phyloP scores from a whole-genome alignment of 2,113 vertebrate genomes.

The Microcebus tavaratra region DNA sequence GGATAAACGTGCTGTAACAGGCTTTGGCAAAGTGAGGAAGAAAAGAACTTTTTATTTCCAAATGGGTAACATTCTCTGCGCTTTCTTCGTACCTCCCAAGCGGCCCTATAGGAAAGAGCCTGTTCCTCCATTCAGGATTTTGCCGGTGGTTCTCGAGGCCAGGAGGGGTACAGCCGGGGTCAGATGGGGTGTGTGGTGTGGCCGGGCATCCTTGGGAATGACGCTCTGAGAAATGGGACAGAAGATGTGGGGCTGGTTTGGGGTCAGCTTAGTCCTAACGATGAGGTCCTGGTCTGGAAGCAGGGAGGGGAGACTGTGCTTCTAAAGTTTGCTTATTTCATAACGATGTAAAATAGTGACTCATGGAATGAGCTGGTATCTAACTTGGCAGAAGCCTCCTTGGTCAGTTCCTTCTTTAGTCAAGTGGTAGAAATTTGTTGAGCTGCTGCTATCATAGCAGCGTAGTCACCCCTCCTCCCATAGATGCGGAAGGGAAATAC shows the following conservation, averaged over 20 bases:
- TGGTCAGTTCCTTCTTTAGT: not conserved
- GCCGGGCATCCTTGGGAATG: not conserved
- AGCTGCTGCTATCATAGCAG: not conserved
- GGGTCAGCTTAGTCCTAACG: not conserved
- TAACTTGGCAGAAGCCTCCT: not conserved
- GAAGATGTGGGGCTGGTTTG: not conserved
- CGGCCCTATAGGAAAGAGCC: not conserved
- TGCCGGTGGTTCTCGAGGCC: not conserved
- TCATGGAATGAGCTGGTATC: not conserved
- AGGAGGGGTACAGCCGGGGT: not conserved
- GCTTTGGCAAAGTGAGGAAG: not conserved
- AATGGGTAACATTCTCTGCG: not conserved
- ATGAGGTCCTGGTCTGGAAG: not conserved
- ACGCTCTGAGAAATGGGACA: not conserved
- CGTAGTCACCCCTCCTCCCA: too few relatives aligned
- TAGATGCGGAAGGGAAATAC: too few relatives aligned
- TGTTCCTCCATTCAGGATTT: not conserved
- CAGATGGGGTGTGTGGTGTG: not conserved
- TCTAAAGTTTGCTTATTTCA: not conserved
- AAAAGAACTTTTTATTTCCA: conserved; percentile 5
- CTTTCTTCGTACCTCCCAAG: not conserved
- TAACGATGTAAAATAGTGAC: not conserved
- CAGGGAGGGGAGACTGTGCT: not conserved
- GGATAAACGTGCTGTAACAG: not conserved
- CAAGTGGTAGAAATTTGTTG: not conserved